phyloP scores from a whole-genome alignment of 2,113 vertebrate genomes.

The Saccopteryx leptura region DNA sequence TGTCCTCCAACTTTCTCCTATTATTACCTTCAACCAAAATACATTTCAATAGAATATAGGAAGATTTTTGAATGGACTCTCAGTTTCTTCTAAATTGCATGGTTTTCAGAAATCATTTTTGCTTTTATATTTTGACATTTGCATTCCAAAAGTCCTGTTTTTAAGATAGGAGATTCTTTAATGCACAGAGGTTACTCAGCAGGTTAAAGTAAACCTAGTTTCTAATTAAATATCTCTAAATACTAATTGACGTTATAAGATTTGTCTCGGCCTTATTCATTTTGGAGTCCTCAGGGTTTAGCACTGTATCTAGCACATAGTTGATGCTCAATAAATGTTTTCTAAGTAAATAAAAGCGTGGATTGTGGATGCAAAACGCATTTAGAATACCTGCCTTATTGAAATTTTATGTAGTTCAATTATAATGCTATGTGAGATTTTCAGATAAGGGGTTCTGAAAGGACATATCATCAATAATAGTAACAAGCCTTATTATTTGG shows the following conservation, averaged over 20 bases:
- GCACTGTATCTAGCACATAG: background rate
- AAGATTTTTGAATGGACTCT: background rate
- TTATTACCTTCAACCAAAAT: slow-evolving; percentile 27
- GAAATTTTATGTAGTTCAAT: slow-evolving; percentile 55
- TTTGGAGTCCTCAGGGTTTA: background rate
- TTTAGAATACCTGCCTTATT: slow-evolving; percentile 30
- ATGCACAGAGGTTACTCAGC: background rate
- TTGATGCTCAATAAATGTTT: slow-evolving; percentile 52
- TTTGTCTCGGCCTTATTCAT: slow-evolving; percentile 9
- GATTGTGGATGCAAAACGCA: background rate
- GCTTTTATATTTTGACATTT: slow-evolving; percentile 51
- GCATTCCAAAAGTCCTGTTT: background rate
- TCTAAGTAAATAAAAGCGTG: slow-evolving; percentile 40
- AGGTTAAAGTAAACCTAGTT: slow-evolving; percentile 18
- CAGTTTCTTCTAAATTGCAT: slow-evolving; percentile 6
- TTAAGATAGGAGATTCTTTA: background rate
- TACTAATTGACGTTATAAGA: background rate
- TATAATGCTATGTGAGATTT: slow-evolving; percentile 53
- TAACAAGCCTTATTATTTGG: slow-evolving; percentile 75
- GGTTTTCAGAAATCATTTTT: slow-evolving; percentile 1
- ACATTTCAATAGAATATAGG: slow-evolving; percentile 11
- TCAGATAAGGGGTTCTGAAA: slow-evolving; percentile 36
- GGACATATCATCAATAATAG: slow-evolving; percentile 62
- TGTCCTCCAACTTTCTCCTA: slow-evolving; percentile 11
- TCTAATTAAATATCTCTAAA: slow-evolving; percentile 27